phyloP scores from a whole-genome alignment of 2,113 vertebrate genomes.

The Terrapene triunguis region DNA sequence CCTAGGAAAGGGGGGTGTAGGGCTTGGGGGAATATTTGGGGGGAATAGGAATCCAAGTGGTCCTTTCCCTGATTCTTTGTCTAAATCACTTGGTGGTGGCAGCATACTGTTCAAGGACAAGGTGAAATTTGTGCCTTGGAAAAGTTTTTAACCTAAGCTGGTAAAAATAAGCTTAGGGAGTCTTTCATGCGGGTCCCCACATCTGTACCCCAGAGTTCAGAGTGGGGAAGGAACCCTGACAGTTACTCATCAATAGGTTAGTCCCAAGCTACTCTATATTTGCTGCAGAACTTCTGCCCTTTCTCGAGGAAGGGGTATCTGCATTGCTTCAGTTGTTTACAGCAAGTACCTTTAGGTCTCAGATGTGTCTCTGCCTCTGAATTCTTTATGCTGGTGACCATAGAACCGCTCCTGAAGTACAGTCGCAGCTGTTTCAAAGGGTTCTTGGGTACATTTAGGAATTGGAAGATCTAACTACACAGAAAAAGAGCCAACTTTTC shows the following conservation, averaged over 20 bases:
- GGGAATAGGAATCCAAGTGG: no score
- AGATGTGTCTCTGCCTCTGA: neutral
- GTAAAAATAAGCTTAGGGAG: no score
- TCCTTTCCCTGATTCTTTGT: no score
- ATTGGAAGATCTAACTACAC: neutral
- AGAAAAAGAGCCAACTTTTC: neutral
- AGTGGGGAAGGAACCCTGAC: no score
- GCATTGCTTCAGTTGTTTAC: neutral
- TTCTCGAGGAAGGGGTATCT: neutral
- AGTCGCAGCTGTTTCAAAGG: fast-evolving
- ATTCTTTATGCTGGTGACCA: neutral
- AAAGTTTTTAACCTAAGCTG: no score
- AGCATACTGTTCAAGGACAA: no score
- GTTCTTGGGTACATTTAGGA: fast-evolving
- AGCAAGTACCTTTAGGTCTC: neutral
- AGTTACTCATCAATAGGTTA: neutral
- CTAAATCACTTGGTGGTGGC: no score
- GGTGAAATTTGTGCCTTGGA: no score
- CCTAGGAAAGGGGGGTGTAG: no score
- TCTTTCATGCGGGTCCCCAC: no score
- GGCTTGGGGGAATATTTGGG: no score
- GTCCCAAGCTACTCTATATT: fast-evolving
- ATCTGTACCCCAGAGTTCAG: no score
- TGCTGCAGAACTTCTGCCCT: neutral
- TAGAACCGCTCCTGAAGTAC: neutral